phyloP scores from a whole-genome alignment of 2,797 vertebrate genomes.

The Anguilla pacifica region DNA sequence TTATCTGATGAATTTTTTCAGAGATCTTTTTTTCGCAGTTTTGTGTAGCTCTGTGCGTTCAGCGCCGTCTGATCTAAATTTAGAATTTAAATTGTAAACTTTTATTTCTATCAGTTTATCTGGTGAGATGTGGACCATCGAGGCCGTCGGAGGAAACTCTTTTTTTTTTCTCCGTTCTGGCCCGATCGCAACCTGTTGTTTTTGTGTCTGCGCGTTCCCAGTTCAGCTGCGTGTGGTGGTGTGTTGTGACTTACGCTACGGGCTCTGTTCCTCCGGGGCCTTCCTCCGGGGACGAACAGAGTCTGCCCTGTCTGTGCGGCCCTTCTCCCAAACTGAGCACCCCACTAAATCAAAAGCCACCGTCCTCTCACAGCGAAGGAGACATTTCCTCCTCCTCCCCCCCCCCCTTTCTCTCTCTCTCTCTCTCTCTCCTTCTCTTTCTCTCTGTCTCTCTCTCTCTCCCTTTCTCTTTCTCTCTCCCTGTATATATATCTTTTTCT shows the following conservation, averaged over 20 bases:
- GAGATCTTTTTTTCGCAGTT: not conserved
- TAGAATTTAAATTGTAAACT: not conserved
- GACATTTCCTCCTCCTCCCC: slow-evolving; percentile 31
- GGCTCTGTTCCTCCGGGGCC: not conserved
- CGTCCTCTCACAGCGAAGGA: slow-evolving; percentile 12
- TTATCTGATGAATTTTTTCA: not conserved
- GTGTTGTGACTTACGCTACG: not conserved
- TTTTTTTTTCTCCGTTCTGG: too few species aligned
- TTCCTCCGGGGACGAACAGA: not conserved
- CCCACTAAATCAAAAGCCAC: slow-evolving; percentile 25
- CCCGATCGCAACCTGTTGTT: slow-evolving; percentile 16
- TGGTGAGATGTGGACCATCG: not conserved
- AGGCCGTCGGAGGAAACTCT: not conserved
- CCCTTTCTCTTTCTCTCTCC: slow-evolving; percentile 9
- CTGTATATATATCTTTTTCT: not conserved
- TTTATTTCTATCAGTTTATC: not conserved
- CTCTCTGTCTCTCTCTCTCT: slow-evolving; percentile 26
- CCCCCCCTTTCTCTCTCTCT: slow-evolving; percentile 35
- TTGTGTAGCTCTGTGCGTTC: not conserved
- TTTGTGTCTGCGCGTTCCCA: not conserved
- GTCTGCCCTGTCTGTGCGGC: not conserved
- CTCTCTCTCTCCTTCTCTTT: slow-evolving; percentile 31
- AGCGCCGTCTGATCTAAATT: too few species aligned
- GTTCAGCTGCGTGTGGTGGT: not conserved
- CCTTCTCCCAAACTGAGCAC: not conserved